Conservation (phyloP, 2,888 invertebrate species). For the Habrosyne pyritoides region DNA sequence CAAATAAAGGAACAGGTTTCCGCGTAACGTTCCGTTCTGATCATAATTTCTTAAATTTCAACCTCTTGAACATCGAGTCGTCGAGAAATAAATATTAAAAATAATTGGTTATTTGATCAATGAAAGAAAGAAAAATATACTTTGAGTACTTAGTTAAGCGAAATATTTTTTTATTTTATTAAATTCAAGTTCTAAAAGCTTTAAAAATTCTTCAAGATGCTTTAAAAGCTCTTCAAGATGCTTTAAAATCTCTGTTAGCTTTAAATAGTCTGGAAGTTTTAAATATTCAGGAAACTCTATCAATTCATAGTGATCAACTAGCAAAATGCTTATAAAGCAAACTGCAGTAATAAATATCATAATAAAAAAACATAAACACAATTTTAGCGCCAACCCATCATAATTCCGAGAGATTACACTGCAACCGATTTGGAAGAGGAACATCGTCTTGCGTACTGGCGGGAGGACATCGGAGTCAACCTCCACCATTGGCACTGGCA, state of each 20-base stretch:
- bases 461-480: constrained; percentile 92
- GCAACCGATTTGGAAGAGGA: constrained; percentile 92
- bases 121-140: too few species aligned
- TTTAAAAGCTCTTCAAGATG: neutral
- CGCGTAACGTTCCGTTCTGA: too few species aligned
- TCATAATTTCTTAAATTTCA: too few species aligned
- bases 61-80: too few species aligned
- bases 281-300: neutral
- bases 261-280: too few species aligned
- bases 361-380: neutral
- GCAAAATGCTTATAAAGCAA: constrained; percentile 9
- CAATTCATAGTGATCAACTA: neutral
- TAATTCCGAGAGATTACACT: constrained; percentile 90
- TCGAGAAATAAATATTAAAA: too few species aligned
- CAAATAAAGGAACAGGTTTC: too few species aligned
- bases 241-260: too few species aligned
- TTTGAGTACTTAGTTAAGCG: too few species aligned
- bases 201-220: too few species aligned
- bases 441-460: constrained; percentile 91
- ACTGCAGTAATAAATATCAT: neutral
- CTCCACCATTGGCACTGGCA: constrained; percentile 94
- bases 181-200: too few species aligned
- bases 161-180: neutral
- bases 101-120: too few species aligned
- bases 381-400: constrained; percentile 84